Conservation (phyloP, 2,888 invertebrate genomes). For the Trachelus troglodyta region DNA sequence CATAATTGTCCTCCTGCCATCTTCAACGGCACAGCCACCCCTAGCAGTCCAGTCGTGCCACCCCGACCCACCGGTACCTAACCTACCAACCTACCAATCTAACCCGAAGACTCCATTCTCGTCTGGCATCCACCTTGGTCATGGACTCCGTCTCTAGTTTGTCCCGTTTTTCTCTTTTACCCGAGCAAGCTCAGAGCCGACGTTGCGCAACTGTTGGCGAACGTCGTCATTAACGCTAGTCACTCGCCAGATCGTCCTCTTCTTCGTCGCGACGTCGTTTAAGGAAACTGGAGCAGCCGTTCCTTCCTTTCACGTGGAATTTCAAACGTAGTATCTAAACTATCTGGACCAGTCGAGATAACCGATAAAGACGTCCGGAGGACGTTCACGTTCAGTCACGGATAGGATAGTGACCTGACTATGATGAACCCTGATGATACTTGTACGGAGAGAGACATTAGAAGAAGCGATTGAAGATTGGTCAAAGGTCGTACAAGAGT, state of each 20-base stretch:
- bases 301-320: not conserved
- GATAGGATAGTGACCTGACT: not conserved
- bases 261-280: not conserved
- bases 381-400: not conserved
- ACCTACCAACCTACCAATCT: not conserved
- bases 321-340: not conserved
- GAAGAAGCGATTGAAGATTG: not conserved
- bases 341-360: not conserved
- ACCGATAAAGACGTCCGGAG: not conserved
- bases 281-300: not conserved
- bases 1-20: constrained; percentile 49
- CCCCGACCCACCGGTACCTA: not conserved
- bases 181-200: not conserved
- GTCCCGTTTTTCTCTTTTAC: constrained; percentile 5
- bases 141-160: not conserved
- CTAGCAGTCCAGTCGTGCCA: not conserved
- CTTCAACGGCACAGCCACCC: not conserved
- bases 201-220: constrained; percentile 21
- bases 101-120: not conserved
- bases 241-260: not conserved
- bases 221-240: constrained; percentile 40
- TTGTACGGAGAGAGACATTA: not conserved
- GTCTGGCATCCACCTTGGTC: not conserved
- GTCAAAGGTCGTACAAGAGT: not conserved
- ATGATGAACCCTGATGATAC: not conserved